Base-by-base conservation (phyloP, 2,888 invertebrate genomes). In the Bombylius major region DNA sequence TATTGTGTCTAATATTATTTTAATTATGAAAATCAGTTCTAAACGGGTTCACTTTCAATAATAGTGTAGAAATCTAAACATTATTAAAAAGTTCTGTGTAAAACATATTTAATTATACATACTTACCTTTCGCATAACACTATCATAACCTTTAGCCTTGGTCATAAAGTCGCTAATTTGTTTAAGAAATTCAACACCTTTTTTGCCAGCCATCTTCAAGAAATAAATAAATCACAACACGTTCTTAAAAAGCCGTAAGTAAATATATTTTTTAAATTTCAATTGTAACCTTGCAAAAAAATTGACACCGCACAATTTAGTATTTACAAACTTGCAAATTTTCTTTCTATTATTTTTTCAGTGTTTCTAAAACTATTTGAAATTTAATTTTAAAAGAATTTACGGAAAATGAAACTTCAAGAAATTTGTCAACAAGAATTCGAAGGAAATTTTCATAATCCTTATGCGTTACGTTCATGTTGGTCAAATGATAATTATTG, bases 81-180 rank as follows among this genome's bases (percentile, higher is more conserved):
- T n/a, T n/a, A n/a, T n/a, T n/a, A n/a, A n/a, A n/a, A n/a, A 23
- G 23, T 23, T 23, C 23, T 23, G 23, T 23, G 23, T 23, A 3
- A 23, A 23, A 23, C 1, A 23, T 23, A 23, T 23, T 23, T 23
- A 3, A 23, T 23, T 23, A 23, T 23, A n/a, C n/a, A n/a, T 23
- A 3, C 23, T 66, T 62, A 79, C 80, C 64, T 77, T 75, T 60
- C 75, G 72, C 59, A 79, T 63, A 44, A 73, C 71, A 42, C 66
- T 69, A 47, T 76, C 78, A 59, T 75, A 78, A 9, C 73, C 73
- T 4, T 73, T 71, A 0, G 70, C 59, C 45, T 70, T 70, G 2
- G 65, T 49, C 1, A 71, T 58, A 56, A 54, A 66, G 8, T 75
- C 69, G 3, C 74, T 62, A 8, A 77, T n/a, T 44, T 63, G 56